Percentiles rank a stretch among this genome's conserved stretches.
Conservation (phyloP, 2,888 invertebrate genomes). For the Papilio gigon region DNA sequence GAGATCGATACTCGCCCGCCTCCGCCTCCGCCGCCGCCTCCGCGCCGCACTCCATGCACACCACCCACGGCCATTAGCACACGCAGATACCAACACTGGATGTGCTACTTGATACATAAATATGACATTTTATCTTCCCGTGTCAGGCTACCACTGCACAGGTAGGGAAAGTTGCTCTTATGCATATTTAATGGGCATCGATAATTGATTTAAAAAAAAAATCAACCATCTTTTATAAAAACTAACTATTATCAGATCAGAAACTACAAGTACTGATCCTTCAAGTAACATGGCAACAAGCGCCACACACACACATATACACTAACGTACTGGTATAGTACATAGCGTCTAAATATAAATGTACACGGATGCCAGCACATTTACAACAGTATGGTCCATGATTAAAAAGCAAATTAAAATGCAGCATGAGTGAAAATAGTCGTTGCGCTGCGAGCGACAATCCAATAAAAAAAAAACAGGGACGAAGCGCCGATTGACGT, state of each 20-base stretch:
- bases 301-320: neutral
- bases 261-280: too few relatives aligned
- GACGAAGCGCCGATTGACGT: constrained; percentile 24
- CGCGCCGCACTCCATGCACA: constrained; percentile 48
- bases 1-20: constrained; percentile 47
- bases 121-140: neutral
- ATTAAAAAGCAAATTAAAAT: constrained; percentile 18
- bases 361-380: neutral
- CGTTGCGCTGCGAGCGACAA: constrained; percentile 12
- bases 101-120: neutral
- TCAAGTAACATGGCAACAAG: neutral
- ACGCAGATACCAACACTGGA: neutral
- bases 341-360: neutral
- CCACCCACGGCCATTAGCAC: constrained; percentile 38
- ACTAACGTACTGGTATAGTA: neutral
- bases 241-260: too few relatives aligned
- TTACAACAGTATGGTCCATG: neutral
- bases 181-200: too few relatives aligned
- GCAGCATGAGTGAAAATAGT: constrained; percentile 9
- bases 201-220: too few relatives aligned
- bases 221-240: too few relatives aligned
- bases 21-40: constrained; percentile 56
- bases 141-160: too few relatives aligned
- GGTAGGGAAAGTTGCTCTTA: too few relatives aligned
- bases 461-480: constrained; percentile 14